phyloP scores from a whole-genome alignment of 2,888 invertebrate genomes.

The Tachystola acroxantha region DNA sequence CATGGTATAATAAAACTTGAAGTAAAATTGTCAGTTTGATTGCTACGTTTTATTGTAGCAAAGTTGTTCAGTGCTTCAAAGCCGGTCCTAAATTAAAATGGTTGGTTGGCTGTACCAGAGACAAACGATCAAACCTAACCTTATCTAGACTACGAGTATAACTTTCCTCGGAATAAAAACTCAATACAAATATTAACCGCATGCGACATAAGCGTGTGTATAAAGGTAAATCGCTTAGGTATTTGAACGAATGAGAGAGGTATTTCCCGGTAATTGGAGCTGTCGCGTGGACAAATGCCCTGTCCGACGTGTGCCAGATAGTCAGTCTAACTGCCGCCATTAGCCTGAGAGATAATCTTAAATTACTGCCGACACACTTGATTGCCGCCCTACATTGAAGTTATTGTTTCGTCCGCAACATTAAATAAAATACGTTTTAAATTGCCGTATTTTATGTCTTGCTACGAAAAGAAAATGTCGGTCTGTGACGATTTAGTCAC shows the following conservation, averaged over 20 bases:
- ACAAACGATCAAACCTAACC: too few relatives aligned
- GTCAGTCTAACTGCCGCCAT: constrained; percentile 61
- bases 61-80: too few relatives aligned
- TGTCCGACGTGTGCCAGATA: constrained; percentile 58
- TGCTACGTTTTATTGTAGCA: too few relatives aligned
- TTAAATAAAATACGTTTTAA: too few relatives aligned
- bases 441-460: too few relatives aligned
- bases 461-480: too few relatives aligned
- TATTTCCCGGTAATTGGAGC: constrained; percentile 66
- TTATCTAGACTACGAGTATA: too few relatives aligned
- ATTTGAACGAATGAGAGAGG: constrained; percentile 52
- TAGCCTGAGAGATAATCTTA: constrained; percentile 56
- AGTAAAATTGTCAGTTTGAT: too few relatives aligned
- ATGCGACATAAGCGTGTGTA: constrained; percentile 11
- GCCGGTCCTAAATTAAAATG: too few relatives aligned
- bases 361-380: constrained; percentile 18
- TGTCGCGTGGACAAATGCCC: constrained; percentile 67
- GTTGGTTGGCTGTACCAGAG: too few relatives aligned
- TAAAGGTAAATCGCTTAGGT: constrained; percentile 50
- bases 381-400: constrained; percentile 6
- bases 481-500: too few relatives aligned
- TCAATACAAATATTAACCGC: constrained; percentile 8
- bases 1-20: too few relatives aligned
- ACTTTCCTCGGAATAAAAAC: not conserved
- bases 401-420: not conserved